Conservation (phyloP, 2,113 vertebrate genomes). For the Podiceps cristatus region DNA sequence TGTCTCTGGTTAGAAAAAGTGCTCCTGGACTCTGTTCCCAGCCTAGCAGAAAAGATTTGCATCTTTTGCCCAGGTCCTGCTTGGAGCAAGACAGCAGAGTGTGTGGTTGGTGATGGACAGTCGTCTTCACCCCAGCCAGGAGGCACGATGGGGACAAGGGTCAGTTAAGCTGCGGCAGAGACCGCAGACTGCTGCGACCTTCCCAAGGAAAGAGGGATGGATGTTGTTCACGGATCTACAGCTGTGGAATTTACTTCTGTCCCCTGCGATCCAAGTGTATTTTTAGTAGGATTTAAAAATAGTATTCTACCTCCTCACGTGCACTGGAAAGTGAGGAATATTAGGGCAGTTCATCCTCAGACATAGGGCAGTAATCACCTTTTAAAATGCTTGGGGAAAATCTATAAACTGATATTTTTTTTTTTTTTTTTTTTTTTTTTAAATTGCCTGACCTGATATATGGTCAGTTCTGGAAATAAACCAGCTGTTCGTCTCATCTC, state of each 20-base stretch:
- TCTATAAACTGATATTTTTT: neutral
- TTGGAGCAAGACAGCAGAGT: neutral
- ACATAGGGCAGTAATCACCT: neutral
- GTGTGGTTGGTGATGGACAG: neutral
- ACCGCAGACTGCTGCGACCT: neutral
- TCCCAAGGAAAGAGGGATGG: neutral
- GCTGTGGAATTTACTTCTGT: neutral
- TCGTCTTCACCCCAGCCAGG: neutral
- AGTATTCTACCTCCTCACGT: neutral
- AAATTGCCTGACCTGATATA: neutral
- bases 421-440: neutral
- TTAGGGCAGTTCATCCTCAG: neutral
- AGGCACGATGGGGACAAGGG: neutral
- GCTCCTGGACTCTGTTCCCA: neutral
- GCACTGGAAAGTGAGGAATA: neutral
- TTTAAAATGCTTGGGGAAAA: neutral
- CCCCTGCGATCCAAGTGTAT: neutral
- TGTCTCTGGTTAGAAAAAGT: neutral
- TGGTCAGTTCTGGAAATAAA: neutral
- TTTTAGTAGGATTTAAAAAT: constrained; percentile 51
- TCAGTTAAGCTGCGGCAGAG: neutral
- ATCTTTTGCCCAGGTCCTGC: neutral
- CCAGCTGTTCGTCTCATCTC: neutral
- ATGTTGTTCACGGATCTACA: neutral
- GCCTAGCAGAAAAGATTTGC: neutral